Evolutionary conservation across 35 echinoderm and acorn worm species (phyloP).

Genomic region (Holothuria glaberrima): DNA sequence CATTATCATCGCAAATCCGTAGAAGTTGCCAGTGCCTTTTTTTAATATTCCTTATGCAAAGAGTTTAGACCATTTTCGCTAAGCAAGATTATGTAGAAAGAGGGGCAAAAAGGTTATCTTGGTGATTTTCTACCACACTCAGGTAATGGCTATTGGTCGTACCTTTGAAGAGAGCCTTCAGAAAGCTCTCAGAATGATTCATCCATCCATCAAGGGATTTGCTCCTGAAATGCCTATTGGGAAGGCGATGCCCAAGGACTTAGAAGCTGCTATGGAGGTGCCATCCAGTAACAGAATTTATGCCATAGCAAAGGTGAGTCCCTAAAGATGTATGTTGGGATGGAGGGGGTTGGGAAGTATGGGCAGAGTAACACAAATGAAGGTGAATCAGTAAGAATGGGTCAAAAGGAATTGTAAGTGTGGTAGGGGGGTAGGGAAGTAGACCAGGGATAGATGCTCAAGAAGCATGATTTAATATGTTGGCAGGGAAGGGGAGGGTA

Average conservation of each 20-base stretch:
- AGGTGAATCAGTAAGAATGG: too few species aligned
- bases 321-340: slow-evolving; percentile 77
- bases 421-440: too few species aligned
- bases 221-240: slow-evolving; percentile 81
- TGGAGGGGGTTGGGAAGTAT: neutral
- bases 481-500: too few species aligned
- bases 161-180: slow-evolving; percentile 98
- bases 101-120: neutral
- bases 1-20: neutral
- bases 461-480: too few species aligned
- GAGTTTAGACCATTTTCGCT: too few species aligned
- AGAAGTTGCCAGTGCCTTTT: too few species aligned
- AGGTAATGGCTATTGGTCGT: slow-evolving; percentile 97
- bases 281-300: slow-evolving; percentile 90
- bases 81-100: too few species aligned
- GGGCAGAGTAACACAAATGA: too few species aligned
- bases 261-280: slow-evolving; percentile 75
- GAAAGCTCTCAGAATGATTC: slow-evolving; percentile 97
- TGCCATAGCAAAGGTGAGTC: slow-evolving; percentile 84
- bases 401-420: too few species aligned
- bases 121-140: neutral
- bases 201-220: slow-evolving; percentile 95
- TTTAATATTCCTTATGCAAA: too few species aligned
- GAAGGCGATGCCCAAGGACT: slow-evolving; percentile 58
- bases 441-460: too few species aligned